These are phyloP conservation scores for Bambusicola thoracicus DNA, from an alignment of 2,113 vertebrate species.

Conservation along the genomic window DNA sequence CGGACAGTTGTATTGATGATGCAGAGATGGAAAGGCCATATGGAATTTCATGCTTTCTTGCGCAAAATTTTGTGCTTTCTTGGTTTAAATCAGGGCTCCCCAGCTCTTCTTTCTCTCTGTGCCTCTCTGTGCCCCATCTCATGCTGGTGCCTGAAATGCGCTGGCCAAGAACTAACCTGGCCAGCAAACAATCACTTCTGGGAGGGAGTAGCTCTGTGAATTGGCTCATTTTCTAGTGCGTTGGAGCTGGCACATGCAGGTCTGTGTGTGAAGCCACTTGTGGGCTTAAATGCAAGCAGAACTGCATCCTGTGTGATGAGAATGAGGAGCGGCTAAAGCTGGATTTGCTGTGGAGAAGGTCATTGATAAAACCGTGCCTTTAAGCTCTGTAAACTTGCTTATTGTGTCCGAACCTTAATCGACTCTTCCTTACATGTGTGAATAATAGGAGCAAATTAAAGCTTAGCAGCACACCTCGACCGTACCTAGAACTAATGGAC, in stretches of 20 bases:
- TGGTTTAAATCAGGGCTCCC: neutral
- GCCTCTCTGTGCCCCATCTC: neutral
- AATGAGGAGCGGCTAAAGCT: neutral
- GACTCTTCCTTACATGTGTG: neutral
- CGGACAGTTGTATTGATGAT: neutral
- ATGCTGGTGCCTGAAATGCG: neutral
- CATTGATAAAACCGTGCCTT: neutral
- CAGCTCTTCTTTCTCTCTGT: neutral
- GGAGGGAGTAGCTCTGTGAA: neutral
- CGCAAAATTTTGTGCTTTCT: too few species aligned
- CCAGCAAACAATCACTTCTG: neutral
- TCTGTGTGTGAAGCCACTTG: neutral
- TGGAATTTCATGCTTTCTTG: neutral
- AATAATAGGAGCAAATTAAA: neutral
- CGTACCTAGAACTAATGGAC: neutral
- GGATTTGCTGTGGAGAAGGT: neutral
- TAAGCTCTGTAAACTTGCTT: neutral
- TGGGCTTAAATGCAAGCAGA: neutral
- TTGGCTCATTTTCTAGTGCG: neutral
- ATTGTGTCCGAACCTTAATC: neutral
- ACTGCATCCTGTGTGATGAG: neutral
- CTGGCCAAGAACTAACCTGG: neutral
- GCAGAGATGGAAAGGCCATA: neutral
- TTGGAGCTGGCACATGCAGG: neutral
- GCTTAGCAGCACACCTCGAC: neutral